Conservation (phyloP, 2,888 invertebrate genomes). For the Bibio marci region DNA sequence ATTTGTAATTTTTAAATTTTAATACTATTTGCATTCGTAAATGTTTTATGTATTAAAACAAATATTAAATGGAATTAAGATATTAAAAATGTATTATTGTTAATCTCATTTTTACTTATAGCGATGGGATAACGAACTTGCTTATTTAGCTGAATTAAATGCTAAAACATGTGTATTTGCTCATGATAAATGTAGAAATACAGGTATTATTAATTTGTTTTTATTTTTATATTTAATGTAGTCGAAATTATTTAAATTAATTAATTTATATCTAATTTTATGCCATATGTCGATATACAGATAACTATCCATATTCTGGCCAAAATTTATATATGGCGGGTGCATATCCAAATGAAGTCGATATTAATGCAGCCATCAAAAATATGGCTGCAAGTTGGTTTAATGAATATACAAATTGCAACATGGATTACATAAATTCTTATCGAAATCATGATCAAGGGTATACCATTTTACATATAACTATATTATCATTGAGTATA, state of each 20-base stretch:
- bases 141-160: conserved; percentile 20
- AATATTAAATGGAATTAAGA: too few species aligned
- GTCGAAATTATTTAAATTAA: too few species aligned
- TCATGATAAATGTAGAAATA: conserved; percentile 24
- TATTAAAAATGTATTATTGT: too few species aligned
- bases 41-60: too few species aligned
- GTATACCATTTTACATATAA: conserved; percentile 9
- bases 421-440: conserved; percentile 24
- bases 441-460: conserved; percentile 20
- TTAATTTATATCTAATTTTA: too few species aligned
- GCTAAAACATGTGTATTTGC: conserved; percentile 21
- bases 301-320: conserved; percentile 19
- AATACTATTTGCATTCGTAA: too few species aligned
- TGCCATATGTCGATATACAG: too few species aligned
- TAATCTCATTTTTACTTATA: not conserved
- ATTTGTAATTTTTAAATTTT: too few species aligned
- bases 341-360: conserved; percentile 14
- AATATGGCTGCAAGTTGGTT: conserved; percentile 23
- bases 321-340: conserved; percentile 23
- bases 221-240: too few species aligned
- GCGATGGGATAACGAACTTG: conserved; percentile 23
- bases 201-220: conserved; percentile 13
- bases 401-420: conserved; percentile 20
- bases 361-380: conserved; percentile 20
- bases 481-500: too few species aligned